Evolutionary conservation across 1,140 invertebrate species (phyloP).

Genomic region (Halyomorpha halys): DNA sequence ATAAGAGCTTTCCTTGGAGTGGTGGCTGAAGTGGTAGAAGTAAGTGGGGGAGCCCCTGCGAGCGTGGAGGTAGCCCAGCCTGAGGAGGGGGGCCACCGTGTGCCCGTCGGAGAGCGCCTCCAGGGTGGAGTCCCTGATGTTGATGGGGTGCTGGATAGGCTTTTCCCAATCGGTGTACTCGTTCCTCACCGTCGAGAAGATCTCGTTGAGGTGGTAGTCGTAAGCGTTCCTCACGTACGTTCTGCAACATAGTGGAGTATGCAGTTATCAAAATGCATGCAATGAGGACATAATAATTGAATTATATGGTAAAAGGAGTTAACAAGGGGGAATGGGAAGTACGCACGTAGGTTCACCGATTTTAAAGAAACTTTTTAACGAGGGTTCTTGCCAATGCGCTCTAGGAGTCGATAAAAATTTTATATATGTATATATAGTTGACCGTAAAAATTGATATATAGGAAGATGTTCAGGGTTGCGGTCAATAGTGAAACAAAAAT

Average conservation of each 20-base stretch:
- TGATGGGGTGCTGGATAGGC: constrained; percentile 71
- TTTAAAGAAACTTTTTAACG: too few species aligned
- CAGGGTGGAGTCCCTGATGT: constrained; percentile 73
- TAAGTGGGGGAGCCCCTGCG: constrained; percentile 55
- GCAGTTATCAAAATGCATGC: too few species aligned
- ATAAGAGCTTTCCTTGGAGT: constrained; percentile 61
- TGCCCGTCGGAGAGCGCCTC: constrained; percentile 78
- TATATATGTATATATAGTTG: too few species aligned
- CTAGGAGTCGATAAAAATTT: too few species aligned
- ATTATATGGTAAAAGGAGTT: too few species aligned
- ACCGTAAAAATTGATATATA: too few species aligned
- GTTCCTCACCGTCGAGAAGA: constrained; percentile 79
- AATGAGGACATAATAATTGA: too few species aligned
- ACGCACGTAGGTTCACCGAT: too few species aligned
- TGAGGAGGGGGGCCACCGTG: constrained; percentile 57
- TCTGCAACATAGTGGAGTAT: constrained; percentile 37
- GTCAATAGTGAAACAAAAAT: too few species aligned
- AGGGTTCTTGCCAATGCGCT: too few species aligned
- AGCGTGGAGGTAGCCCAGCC: constrained; percentile 58
- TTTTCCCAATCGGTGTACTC: constrained; percentile 90
- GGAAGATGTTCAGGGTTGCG: too few species aligned
- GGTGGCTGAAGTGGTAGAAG: constrained; percentile 73
- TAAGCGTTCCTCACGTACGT: constrained; percentile 81
- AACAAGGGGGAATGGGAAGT: too few species aligned
- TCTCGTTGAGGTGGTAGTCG: constrained; percentile 81